Conservation (phyloP, 2,113 vertebrate genomes). For the Myiozetetes cayanensis region DNA sequence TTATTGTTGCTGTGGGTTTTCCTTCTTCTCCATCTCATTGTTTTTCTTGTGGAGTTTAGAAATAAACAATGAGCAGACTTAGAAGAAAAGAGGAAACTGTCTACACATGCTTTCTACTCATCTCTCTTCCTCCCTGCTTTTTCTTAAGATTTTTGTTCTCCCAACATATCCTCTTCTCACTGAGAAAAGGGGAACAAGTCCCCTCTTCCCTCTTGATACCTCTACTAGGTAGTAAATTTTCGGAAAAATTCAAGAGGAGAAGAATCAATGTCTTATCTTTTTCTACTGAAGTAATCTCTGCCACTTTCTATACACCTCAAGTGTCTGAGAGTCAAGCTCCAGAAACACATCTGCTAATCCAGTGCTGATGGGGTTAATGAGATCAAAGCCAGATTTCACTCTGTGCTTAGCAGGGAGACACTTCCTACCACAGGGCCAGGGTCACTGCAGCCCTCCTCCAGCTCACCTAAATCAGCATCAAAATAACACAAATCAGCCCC, state of each 20-base stretch:
- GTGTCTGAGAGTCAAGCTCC: not conserved
- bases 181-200: not conserved
- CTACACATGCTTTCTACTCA: not conserved
- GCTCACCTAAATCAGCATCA: not conserved
- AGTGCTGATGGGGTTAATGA: conserved; percentile 9
- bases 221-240: not conserved
- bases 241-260: not conserved
- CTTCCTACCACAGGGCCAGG: not conserved
- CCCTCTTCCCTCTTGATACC: not conserved
- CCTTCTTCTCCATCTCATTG: not conserved
- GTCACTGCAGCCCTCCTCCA: not conserved
- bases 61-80: not conserved
- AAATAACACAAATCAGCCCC: not conserved
- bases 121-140: not conserved
- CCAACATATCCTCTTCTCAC: not conserved
- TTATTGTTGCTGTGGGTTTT: not conserved
- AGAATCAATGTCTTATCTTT: not conserved
- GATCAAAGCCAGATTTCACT: conserved; percentile 24
- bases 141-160: not conserved
- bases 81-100: not conserved
- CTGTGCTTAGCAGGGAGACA: not conserved
- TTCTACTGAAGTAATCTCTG: not conserved
- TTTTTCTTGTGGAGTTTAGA: not conserved
- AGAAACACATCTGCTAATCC: not conserved
- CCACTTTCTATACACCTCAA: not conserved